Evolutionary conservation across 2,888 invertebrate species (phyloP), one percentile per base, ranked within the genome.

Genomic region (Dusona sp.): DNA sequence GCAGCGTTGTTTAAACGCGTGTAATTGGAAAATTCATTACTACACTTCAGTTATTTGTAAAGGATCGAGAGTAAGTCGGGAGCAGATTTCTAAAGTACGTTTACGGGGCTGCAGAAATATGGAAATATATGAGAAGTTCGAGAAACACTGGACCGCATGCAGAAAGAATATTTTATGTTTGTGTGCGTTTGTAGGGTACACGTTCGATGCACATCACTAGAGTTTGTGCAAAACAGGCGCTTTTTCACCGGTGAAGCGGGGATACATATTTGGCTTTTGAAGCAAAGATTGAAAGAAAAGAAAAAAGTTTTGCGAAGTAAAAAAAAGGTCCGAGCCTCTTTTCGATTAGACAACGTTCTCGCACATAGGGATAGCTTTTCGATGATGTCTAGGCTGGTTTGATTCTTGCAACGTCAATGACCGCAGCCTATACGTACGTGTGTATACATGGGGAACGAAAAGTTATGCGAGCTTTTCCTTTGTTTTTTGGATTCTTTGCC

Each of bases 391-490:
- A 64, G 80, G 77, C 68, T 42, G 51, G 77, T 80, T 79, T 65
- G 78, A 68, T 73, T 54, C 36, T 68, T 42, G 11, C 65, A 84
- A 74, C 86, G 86, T 81, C 82, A 84, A 84, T 87, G 86, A 84
- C 81, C 86, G 75, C 68, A 61, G 33, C 45, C 19, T 22, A 22
- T n/a, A 33, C 42, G 51, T 38, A 36, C 11, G 51, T 45, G 29
- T 64, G 9, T 77, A n/a, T n/a, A 19, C 42, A 13, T 57, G 13
- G 25, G 45, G 54, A 67, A 67, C 45, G n/a, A 11, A 54, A 68
- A 73, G 57, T 65, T 73, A 57, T 38, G 22, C 64, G 65, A 57
- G 79, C 38, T 79, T 79, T 83, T 19, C 25, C 48, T 61, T 67
- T 25, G 29, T 70, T 38, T 72, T 42, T 8, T 22, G 19, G 38